These are phyloP conservation scores for Therioaphis trifolii DNA, from an alignment of 2,888 invertebrate genomes.

Conservation along the genomic window DNA sequence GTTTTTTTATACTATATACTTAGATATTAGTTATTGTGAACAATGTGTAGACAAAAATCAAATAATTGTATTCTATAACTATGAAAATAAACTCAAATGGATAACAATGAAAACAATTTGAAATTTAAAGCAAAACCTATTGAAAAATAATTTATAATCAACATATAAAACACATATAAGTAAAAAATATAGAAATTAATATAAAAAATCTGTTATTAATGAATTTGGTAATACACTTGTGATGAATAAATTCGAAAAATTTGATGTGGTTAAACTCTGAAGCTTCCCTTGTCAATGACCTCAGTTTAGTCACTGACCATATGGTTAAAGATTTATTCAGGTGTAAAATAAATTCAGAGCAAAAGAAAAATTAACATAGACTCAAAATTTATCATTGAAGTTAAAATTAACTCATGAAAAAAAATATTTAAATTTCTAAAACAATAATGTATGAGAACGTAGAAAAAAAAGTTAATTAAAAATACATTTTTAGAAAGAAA, in stretches of 20 bases:
- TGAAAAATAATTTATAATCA: neutral
- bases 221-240: neutral
- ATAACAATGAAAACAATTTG: neutral
- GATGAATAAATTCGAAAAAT: too few species aligned
- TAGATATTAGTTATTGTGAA: neutral
- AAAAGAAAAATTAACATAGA: neutral
- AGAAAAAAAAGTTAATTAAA: slow-evolving; percentile 13
- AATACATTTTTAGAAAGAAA: neutral
- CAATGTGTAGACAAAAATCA: neutral
- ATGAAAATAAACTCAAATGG: slow-evolving; percentile 49
- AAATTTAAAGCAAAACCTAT: slow-evolving; percentile 12
- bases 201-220: neutral
- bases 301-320: too few species aligned
- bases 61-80: neutral
- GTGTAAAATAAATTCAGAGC: neutral
- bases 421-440: neutral
- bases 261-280: too few species aligned
- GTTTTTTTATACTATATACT: neutral
- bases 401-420: neutral
- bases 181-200: neutral
- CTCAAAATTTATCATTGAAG: neutral
- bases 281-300: too few species aligned
- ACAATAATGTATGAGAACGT: neutral
- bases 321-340: too few species aligned
- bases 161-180: neutral